phyloP scores from a whole-genome alignment of 2,888 invertebrate genomes.

The Agonopterix heracliana region DNA sequence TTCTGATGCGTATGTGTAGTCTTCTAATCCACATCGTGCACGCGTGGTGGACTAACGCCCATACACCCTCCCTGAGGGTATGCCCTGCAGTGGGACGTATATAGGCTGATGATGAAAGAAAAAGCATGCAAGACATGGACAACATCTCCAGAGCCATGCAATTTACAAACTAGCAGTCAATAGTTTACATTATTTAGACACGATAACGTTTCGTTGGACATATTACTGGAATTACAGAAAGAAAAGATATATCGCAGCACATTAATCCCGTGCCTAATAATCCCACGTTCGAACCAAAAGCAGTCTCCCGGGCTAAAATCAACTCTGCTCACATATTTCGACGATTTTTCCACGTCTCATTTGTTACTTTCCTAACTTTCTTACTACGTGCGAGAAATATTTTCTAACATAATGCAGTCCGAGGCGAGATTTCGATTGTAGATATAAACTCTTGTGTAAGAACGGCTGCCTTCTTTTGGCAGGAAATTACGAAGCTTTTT shows the following conservation, averaged over 20 bases:
- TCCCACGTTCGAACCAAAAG: constrained; percentile 34
- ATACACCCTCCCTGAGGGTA: too few species aligned
- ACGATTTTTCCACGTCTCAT: constrained; percentile 65
- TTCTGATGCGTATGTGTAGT: too few species aligned
- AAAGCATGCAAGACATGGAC: too few species aligned
- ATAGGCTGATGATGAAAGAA: too few species aligned
- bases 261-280: constrained; percentile 44
- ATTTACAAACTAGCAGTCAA: too few species aligned
- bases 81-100: too few species aligned
- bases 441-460: constrained; percentile 8
- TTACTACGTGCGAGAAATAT: constrained; percentile 48
- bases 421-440: constrained; percentile 15
- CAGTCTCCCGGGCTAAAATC: constrained; percentile 49
- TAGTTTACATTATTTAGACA: too few species aligned
- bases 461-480: not conserved
- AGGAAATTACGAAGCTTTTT: not conserved
- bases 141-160: too few species aligned
- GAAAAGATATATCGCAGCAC: constrained; percentile 10
- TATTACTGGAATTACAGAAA: too few species aligned
- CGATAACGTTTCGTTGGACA: too few species aligned
- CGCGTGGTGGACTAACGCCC: too few species aligned
- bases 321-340: constrained; percentile 60
- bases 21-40: too few species aligned
- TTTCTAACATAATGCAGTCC: constrained; percentile 17
- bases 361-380: constrained; percentile 58